These are phyloP conservation scores for Siniperca obscura DNA, from an alignment of 2,797 vertebrate species.

Conservation along the genomic window DNA sequence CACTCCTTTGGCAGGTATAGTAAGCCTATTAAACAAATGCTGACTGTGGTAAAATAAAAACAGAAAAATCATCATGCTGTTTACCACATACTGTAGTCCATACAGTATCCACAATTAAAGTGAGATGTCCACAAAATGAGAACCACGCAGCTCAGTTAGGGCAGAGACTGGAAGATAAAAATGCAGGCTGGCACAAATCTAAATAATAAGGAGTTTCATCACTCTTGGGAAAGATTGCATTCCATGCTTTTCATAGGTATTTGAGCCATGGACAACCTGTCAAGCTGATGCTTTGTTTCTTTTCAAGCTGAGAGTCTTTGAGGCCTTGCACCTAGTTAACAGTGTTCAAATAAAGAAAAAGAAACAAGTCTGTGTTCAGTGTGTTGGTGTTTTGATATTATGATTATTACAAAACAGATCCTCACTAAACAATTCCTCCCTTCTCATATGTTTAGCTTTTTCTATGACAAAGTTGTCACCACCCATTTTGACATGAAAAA, in stretches of 20 bases:
- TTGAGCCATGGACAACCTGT: not conserved
- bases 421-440: too few species aligned
- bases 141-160: not conserved
- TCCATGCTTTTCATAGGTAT: not conserved
- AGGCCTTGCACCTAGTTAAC: not conserved
- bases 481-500: too few species aligned
- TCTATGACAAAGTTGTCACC: too few species aligned
- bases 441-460: too few species aligned
- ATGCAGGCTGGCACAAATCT: not conserved
- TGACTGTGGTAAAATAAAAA: too few species aligned
- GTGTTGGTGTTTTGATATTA: not conserved
- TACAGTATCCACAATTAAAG: not conserved
- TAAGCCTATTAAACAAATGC: not conserved
- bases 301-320: not conserved
- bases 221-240: constrained; percentile 1
- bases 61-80: not conserved
- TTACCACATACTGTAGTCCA: not conserved
- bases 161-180: not conserved
- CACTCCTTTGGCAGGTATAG: too few species aligned
- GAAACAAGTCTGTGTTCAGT: not conserved
- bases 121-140: not conserved
- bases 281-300: not conserved
- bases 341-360: constrained; percentile 2
- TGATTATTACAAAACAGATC: not conserved
- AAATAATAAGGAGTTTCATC: constrained; percentile 20